Conservation (phyloP, 2,113 vertebrate genomes). For the Alethe castanea region DNA sequence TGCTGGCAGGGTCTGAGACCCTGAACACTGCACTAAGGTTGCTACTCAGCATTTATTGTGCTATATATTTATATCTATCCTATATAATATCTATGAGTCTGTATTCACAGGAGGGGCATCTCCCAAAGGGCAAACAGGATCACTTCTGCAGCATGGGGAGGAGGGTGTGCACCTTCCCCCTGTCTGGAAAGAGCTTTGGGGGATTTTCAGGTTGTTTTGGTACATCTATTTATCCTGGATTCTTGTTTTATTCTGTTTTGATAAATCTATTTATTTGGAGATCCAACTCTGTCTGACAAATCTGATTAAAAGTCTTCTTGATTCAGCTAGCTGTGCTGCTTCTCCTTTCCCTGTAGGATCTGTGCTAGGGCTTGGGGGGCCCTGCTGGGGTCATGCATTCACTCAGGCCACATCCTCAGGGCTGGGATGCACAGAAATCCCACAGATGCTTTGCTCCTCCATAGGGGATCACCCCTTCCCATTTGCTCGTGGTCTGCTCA, state of each 20-base stretch:
- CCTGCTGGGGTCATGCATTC: background rate
- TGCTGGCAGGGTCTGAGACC: slow-evolving; percentile 19
- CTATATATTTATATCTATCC: slow-evolving; percentile 36
- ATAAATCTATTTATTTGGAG: slow-evolving; percentile 74
- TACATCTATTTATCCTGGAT: slow-evolving; percentile 30
- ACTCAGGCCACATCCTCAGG: background rate
- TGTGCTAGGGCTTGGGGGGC: accelerated
- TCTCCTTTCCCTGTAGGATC: background rate
- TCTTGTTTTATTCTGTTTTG: slow-evolving; percentile 43
- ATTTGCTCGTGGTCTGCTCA: accelerated
- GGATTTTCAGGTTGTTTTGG: slow-evolving; percentile 19
- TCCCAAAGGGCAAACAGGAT: background rate
- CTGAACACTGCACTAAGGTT: background rate
- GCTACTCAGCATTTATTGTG: slow-evolving; percentile 17
- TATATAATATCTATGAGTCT: slow-evolving; percentile 41
- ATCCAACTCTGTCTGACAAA: slow-evolving; percentile 48
- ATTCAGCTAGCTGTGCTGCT: background rate
- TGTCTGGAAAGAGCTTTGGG: slow-evolving; percentile 28
- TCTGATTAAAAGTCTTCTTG: slow-evolving; percentile 56
- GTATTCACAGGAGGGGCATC: slow-evolving; percentile 6
- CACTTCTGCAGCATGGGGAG: slow-evolving; percentile 16
- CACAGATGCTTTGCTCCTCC: background rate
- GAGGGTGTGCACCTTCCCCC: background rate
- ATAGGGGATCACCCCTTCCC: background rate
- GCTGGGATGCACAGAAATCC: background rate